phyloP scores from a whole-genome alignment of 1,140 invertebrate genomes.

The Ostrea edulis region DNA sequence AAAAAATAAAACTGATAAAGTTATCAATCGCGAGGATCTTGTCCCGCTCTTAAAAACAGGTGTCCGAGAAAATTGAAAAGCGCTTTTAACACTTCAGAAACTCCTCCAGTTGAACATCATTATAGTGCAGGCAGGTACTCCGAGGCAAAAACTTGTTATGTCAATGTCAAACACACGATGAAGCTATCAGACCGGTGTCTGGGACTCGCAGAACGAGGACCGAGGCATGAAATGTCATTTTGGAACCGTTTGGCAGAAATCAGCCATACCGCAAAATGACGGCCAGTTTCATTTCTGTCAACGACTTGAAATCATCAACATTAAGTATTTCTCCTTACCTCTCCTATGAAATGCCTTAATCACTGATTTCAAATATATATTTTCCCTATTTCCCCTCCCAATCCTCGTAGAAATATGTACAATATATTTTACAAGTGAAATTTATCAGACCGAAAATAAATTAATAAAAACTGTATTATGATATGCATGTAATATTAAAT shows the following conservation, averaged over 20 bases:
- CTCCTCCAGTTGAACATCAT: not conserved
- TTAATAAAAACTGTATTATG: no score
- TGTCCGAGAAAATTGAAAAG: constrained; percentile 4
- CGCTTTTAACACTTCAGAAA: constrained; percentile 3
- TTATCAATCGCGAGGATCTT: not conserved
- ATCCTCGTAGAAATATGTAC: no score
- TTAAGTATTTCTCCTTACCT: no score
- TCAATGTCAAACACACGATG: not conserved
- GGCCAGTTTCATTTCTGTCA: not conserved
- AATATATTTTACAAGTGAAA: no score
- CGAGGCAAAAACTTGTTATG: constrained; percentile 2
- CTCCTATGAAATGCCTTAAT: no score
- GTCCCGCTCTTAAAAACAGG: constrained; percentile 28
- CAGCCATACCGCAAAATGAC: constrained; percentile 4
- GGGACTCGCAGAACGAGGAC: not conserved
- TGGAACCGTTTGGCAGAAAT: constrained; percentile 21
- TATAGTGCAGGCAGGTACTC: not conserved
- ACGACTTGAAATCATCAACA: not conserved
- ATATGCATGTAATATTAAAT: no score
- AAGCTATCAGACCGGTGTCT: not conserved
- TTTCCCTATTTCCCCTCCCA: no score
- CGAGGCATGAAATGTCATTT: constrained; percentile 8
- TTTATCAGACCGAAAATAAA: no score
- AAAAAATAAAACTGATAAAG: constrained; percentile 4
- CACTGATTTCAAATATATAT: no score